Percentiles rank a stretch among this genome's conserved stretches.
phyloP scores from a whole-genome alignment of 1,140 invertebrate genomes.

The Probaryconus sp. region DNA sequence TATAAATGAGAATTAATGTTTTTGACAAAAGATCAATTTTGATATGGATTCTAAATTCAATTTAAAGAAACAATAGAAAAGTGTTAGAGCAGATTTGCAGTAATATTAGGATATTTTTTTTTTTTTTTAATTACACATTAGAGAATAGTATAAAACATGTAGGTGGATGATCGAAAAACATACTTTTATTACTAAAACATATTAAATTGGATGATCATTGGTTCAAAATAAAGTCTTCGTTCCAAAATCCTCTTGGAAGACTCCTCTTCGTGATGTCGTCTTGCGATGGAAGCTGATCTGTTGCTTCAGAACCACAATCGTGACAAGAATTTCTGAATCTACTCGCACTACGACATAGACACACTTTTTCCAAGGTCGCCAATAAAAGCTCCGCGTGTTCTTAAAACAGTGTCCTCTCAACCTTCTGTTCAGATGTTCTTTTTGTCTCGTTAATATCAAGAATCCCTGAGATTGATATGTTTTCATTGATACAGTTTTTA shows the following conservation, averaged over 20 bases:
- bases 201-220: conserved; percentile 12
- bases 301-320: conserved; percentile 17
- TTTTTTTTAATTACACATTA: too few species aligned
- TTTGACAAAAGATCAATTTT: too few species aligned
- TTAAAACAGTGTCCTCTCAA: too few species aligned
- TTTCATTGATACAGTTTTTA: conserved; percentile 14
- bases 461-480: conserved; percentile 54
- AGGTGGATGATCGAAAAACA: too few species aligned
- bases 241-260: conserved; percentile 18
- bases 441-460: conserved; percentile 39
- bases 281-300: conserved; percentile 6
- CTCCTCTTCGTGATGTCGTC: conserved; percentile 27
- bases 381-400: conserved; percentile 2
- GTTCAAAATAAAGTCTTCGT: background rate
- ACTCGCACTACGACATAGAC: background rate
- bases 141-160: too few species aligned
- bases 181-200: too few species aligned
- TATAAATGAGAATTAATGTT: too few species aligned
- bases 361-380: conserved; percentile 10
- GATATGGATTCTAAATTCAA: too few species aligned
- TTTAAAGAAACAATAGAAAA: too few species aligned
- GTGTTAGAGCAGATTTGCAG: too few species aligned
- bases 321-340: conserved; percentile 1
- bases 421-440: conserved; percentile 18
- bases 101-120: too few species aligned